Base-by-base conservation (phyloP, 2,888 invertebrate genomes). In the Apotomis betuletana region DNA sequence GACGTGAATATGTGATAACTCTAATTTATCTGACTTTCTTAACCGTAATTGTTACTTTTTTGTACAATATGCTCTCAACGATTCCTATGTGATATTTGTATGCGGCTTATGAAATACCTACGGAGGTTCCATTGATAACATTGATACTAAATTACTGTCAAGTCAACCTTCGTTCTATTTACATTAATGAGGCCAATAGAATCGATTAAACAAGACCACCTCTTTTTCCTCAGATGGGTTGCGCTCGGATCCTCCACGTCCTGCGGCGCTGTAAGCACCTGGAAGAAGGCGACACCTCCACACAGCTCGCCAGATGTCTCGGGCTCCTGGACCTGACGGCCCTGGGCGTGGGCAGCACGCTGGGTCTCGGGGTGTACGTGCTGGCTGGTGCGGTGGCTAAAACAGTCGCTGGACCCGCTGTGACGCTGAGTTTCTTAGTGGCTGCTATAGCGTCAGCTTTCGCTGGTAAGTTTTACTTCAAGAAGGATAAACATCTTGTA, bases 361-460 rank as follows among this genome's bases (percentile, higher is more conserved):
- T 99, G 12, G 99, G 99, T 0, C 94, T 99, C 44, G 99, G 99
- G 0, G 98, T 99, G 12, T 99, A 99, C 87, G 98, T 99, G 61
- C 92, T 99, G 74, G 98, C 98, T 5, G 98, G 98, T 0, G 95
- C 96, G 9, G 98, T 98, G 3, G 98, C 98, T 9, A 96, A 96
- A 83, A 95, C 95, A 55, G 96, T 96, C 3, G 97, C 98, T 0
- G 99, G 99, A 0, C 99, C 99, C 0, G 97, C 98, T 0, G 98
- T 98, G 1, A 96, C 97, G 5, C 83, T 99, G 15, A 98, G 98
- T 52, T 99, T 99, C 85, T 90, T 98, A 15, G 96, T 98, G 0
- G 99, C 99, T 0, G 99, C 98, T 4, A 87, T 99, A 51, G 98
- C 98, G 0, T 98, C 98, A 0, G 96, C 98, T 1, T 96, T 99